A percentile compares a stretch with the other conserved stretches of the same genome.
Conservation (phyloP, 30 jellyfish, hydroid and myxozoan species). For the Phacellophora camtschatica region DNA sequence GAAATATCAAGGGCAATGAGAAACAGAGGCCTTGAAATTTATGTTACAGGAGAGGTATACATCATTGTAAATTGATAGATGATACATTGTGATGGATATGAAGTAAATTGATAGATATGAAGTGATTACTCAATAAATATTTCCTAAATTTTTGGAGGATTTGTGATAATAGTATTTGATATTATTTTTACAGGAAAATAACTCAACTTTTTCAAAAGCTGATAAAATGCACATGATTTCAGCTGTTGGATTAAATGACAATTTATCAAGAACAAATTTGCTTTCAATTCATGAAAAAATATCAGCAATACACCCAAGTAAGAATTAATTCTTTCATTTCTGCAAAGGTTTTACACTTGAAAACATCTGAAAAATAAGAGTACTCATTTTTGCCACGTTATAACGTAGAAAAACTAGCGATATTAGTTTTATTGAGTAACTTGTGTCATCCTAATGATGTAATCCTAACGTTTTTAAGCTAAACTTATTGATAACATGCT, state of each 20-base stretch:
- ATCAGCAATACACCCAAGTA: background rate
- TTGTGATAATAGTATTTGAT: no score
- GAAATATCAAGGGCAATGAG: conserved; percentile 97
- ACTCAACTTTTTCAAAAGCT: background rate
- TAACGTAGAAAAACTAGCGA: no score
- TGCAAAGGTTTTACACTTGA: no score
- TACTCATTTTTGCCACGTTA: no score
- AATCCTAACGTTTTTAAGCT: no score
- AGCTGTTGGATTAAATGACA: conserved; percentile 9
- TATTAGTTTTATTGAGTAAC: no score
- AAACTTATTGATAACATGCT: no score
- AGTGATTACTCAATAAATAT: background rate
- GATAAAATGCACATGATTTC: conserved; percentile 41
- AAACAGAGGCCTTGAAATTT: conserved; percentile 92
- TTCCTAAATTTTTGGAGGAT: background rate
- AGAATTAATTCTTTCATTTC: no score
- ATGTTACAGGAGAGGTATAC: conserved; percentile 75
- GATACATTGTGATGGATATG: no score
- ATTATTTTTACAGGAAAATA: conserved; percentile 54
- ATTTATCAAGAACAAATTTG: background rate
- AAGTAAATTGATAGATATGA: no score
- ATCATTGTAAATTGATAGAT: background rate
- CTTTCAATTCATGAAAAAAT: conserved; percentile 12
- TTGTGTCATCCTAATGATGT: no score
- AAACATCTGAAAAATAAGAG: no score